Evolutionary conservation across 2,113 vertebrate genomes (phyloP).

Genomic region (Ophthalmolycus amberensis): DNA sequence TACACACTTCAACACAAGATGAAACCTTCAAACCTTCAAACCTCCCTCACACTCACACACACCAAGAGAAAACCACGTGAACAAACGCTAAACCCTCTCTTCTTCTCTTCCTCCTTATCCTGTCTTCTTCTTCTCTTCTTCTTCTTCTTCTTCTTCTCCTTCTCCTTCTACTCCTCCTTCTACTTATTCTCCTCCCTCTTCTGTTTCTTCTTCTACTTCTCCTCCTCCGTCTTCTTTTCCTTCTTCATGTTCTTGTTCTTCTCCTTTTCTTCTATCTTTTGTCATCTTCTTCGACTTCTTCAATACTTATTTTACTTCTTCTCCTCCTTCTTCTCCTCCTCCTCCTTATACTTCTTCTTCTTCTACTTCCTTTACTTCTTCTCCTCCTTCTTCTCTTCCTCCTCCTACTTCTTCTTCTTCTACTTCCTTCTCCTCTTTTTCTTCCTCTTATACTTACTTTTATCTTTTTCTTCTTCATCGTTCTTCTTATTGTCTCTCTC

Average conservation of each 20-base stretch:
- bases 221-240: not conserved
- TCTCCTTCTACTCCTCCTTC: not conserved
- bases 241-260: not conserved
- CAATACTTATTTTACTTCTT: too few relatives aligned
- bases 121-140: not conserved
- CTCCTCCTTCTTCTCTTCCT: not conserved
- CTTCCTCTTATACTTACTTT: not conserved
- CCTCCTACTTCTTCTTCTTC: not conserved
- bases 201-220: too few relatives aligned
- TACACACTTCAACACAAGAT: conserved; percentile 58
- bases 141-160: not conserved
- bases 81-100: not conserved
- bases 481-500: not conserved
- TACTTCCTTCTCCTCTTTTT: not conserved
- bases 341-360: too few relatives aligned
- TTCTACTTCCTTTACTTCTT: too few relatives aligned
- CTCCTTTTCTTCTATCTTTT: not conserved
- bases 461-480: not conserved
- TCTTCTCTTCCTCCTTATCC: not conserved
- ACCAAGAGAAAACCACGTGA: conserved; percentile 8
- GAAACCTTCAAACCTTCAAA: conserved; percentile 35
- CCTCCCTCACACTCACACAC: not conserved
- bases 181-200: not conserved
- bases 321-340: not conserved
- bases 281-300: too few relatives aligned